Conservation (phyloP, 2,888 invertebrate species). For the Cephus pulcher region DNA sequence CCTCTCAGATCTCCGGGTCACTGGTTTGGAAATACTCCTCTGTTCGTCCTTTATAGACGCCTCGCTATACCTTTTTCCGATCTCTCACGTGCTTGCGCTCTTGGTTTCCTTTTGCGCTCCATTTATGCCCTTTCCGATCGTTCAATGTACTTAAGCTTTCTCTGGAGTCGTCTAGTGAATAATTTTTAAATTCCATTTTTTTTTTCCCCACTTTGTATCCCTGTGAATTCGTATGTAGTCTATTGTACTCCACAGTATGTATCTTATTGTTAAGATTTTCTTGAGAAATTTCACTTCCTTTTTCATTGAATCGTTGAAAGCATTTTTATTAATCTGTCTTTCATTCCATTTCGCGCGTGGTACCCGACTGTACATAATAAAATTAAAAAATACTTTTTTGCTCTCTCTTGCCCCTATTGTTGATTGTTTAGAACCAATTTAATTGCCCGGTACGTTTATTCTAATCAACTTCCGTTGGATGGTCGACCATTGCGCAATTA, state of each 20-base stretch:
- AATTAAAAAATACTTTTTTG: not conserved
- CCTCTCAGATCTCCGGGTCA: slow-evolving; percentile 42
- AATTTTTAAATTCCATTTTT: not conserved
- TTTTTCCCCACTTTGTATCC: rapidly evolving
- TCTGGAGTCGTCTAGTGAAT: not conserved
- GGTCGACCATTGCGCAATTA: not conserved
- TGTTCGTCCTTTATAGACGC: slow-evolving; percentile 1
- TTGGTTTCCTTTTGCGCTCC: slow-evolving; percentile 26
- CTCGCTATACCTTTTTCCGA: not conserved
- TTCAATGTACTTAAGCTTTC: not conserved
- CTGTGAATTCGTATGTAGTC: not conserved
- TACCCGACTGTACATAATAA: too few species aligned
- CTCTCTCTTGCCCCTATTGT: not conserved
- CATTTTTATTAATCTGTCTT: not conserved
- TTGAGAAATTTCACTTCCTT: not conserved
- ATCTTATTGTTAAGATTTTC: not conserved
- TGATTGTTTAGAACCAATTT: not conserved
- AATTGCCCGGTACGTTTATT: not conserved
- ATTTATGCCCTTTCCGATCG: slow-evolving; percentile 28
- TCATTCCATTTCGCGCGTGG: not conserved
- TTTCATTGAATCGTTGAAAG: not conserved
- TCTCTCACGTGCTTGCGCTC: too few species aligned
- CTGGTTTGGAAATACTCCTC: slow-evolving; percentile 40
- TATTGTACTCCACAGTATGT: not conserved
- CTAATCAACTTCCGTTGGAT: not conserved